Conservation (phyloP, 2,113 vertebrate genomes). For the Camelus dromedarius region DNA sequence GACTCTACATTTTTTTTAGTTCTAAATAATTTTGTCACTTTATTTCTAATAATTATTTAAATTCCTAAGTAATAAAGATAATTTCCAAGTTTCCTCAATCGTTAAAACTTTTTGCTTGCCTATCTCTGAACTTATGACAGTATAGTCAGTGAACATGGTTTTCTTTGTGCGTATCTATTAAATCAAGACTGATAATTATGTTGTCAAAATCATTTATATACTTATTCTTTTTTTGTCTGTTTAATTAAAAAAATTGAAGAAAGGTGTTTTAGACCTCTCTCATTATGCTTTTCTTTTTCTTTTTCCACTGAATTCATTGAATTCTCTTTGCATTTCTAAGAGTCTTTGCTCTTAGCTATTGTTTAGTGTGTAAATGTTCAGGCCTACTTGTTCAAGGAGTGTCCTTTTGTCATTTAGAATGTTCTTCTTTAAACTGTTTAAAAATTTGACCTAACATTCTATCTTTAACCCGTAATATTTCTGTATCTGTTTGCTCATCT, state of each 20-base stretch:
- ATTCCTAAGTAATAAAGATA: background rate
- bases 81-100: background rate
- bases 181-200: background rate
- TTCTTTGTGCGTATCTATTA: background rate
- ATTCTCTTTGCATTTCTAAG: background rate
- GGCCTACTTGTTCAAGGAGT: background rate
- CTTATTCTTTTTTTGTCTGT: background rate
- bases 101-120: background rate
- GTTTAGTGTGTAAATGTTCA: background rate
- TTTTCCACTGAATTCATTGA: background rate
- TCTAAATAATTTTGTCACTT: background rate
- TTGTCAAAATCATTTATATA: background rate
- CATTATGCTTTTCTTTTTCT: background rate
- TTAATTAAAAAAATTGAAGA: background rate
- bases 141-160: background rate
- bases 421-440: background rate
- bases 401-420: background rate
- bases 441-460: background rate
- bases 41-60: background rate
- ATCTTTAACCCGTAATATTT: background rate
- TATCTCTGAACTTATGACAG: background rate
- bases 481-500: background rate
- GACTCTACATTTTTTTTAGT: background rate
- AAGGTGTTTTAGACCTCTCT: background rate
- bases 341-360: background rate